Percentiles rank a stretch among this genome's conserved stretches.
Conservation (phyloP, 1,140 invertebrate species). For the Pogonus chalceus region DNA sequence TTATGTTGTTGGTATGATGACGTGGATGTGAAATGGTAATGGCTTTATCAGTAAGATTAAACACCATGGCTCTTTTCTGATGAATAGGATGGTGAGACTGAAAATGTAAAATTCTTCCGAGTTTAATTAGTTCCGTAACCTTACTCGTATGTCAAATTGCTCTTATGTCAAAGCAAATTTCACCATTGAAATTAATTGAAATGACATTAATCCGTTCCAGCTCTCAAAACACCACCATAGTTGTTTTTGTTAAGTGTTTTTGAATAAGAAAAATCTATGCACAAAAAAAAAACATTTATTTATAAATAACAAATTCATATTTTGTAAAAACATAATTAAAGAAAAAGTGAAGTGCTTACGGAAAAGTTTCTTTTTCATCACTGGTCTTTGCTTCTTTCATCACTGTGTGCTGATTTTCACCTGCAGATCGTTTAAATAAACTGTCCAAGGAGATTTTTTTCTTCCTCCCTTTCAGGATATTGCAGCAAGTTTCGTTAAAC, state of each 20-base stretch:
- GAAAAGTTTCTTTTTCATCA: conserved; percentile 13
- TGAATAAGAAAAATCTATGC: conserved; percentile 9
- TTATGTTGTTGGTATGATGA: no score
- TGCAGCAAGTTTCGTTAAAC: conserved; percentile 23
- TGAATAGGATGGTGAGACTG: no score
- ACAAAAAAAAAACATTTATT: conserved; percentile 12
- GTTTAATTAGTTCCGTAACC: conserved; percentile 16
- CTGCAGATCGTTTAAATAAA: conserved; percentile 14
- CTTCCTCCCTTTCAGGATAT: conserved; percentile 23
- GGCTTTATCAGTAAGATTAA: no score
- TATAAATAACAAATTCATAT: conserved; percentile 11
- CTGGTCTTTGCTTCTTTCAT: conserved; percentile 11
- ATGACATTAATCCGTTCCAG: conserved; percentile 10
- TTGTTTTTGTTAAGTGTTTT: conserved; percentile 12
- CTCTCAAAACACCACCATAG: conserved; percentile 5
- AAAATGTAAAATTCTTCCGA: no score
- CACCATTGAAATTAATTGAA: conserved; percentile 15
- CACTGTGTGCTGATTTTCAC: conserved; percentile 7
- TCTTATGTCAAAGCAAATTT: conserved; percentile 17
- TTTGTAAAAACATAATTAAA: conserved; percentile 12
- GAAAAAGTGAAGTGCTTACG: conserved; percentile 14
- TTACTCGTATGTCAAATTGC: no score
- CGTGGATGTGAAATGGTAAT: no score
- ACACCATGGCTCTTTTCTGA: no score
- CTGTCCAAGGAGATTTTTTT: conserved; percentile 20